Base-by-base conservation (phyloP, 2,888 invertebrate genomes). In the Macrosiphum euphorbiae region DNA sequence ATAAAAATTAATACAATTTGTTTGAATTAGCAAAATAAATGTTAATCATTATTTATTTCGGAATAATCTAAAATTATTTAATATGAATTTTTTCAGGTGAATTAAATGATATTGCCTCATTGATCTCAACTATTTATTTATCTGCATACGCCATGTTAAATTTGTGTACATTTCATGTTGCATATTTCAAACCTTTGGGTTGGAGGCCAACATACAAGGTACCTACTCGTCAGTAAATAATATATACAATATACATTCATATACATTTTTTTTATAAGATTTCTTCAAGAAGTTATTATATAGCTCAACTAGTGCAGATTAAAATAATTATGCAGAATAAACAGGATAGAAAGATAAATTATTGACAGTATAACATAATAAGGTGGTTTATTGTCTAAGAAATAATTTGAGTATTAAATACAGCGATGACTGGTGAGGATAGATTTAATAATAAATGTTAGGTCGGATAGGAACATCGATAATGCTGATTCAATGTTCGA, bases 61-160 rank as follows among this genome's bases (percentile, higher is more conserved):
- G 0, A 78, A 35, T 78, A 20, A 78, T 78, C 20, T 78, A 78
- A 78, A 35, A 35, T 78, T 35, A 35, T 78, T 88, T 78, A 88
- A 94, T 95, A 86, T 93, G 4, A 41, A 44, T 95, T 86, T 26
- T 96, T 96, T 89, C 96, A 98, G 98, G 98, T 44, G 97, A 99
- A 95, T 96, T 99, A 95, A 98, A 99, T 96, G 97, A 97, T 1
- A 98, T 99, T 94, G 99, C 99, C 20, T 99, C 99, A 0, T 96
- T 99, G 95, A 99, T 99, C 95, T 98, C 99, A n/a, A 99, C 98
- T 95, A 99, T 99, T 96, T 99, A 99, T 96, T 96, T 99, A 96
- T 98, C 98, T 0, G 98, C 99, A 4, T 99, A 99, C 96, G 98
- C 98, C n/a, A 97, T 99, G 94, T 98, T 99, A 95, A 99, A 99